Conservation (phyloP, 2,797 vertebrate species). For the Todus mexicanus region DNA sequence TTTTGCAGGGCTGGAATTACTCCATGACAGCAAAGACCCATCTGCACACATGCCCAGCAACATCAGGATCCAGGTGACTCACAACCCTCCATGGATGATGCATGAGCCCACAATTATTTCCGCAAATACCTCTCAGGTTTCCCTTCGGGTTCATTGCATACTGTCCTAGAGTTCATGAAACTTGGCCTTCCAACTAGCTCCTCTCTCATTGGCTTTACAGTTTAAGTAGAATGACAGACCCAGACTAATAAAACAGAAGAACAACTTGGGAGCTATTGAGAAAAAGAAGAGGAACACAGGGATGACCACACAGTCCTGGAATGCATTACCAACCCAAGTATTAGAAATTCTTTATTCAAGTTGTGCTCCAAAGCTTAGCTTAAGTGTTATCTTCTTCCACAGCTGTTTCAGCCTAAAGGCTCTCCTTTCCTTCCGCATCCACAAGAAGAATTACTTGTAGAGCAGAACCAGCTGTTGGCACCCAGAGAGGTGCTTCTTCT, state of each 20-base stretch:
- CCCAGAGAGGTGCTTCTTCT: not conserved
- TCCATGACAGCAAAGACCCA: not conserved
- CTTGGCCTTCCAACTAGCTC: not conserved
- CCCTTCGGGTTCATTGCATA: not conserved
- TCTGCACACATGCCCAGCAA: not conserved
- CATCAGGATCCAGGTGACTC: not conserved
- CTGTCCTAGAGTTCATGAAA: not conserved
- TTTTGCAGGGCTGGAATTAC: not conserved
- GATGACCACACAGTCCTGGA: constrained; percentile 38
- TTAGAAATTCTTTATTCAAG: constrained; percentile 12
- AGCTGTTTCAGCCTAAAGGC: not conserved
- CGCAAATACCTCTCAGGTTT: constrained; percentile 21
- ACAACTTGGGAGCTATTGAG: constrained; percentile 6
- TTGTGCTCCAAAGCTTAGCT: constrained; percentile 17
- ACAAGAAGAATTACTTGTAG: not conserved
- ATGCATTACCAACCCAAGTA: constrained; percentile 35
- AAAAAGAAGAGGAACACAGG: constrained; percentile 8
- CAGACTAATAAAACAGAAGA: constrained; percentile 44
- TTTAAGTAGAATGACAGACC: constrained; percentile 50
- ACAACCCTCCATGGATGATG: not conserved
- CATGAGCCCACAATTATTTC: not conserved
- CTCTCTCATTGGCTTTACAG: constrained; percentile 6
- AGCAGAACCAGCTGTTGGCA: not conserved
- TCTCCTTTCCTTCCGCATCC: not conserved
- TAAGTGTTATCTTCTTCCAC: constrained; percentile 23